Percentiles rank a stretch among this genome's conserved stretches.
These are phyloP conservation scores for Eucidaris tribuloides DNA, from an alignment of 35 echinoderm and acorn worm genomes.

Conservation along the genomic window DNA sequence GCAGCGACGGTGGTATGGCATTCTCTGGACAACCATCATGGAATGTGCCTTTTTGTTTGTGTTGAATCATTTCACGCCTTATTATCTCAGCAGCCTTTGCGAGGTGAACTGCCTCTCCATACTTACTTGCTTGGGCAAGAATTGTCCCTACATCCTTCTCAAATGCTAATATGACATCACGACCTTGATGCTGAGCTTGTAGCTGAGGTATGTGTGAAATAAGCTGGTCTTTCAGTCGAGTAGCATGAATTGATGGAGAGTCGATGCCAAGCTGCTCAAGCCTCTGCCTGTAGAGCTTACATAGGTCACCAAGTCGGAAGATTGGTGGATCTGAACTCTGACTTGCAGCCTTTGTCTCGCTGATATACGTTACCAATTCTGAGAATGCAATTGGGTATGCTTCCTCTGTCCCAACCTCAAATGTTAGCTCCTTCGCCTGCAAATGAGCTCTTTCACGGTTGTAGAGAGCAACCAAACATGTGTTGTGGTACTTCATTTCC, in stretches of 20 bases:
- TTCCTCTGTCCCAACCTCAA: not conserved
- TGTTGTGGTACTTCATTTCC: not conserved
- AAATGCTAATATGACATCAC: conserved; percentile 45
- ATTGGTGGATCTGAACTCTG: conserved; percentile 32
- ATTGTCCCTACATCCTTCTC: conserved; percentile 44
- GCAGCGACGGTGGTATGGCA: conserved; percentile 7
- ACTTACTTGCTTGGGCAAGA: conserved; percentile 27
- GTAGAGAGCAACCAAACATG: conserved; percentile 24
- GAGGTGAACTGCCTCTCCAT: conserved; percentile 41
- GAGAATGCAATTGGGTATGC: conserved; percentile 30
- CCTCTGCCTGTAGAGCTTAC: conserved; percentile 47
- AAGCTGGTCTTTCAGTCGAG: conserved; percentile 58
- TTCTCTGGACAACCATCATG: not conserved
- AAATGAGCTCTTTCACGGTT: conserved; percentile 18
- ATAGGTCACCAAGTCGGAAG: conserved; percentile 46
- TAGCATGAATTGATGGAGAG: conserved; percentile 40
- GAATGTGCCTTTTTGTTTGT: not conserved
- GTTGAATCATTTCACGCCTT: conserved; percentile 32
- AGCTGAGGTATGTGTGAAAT: conserved; percentile 52
- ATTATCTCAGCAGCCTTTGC: conserved; percentile 26
- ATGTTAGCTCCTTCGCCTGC: not conserved
- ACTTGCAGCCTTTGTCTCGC: conserved; percentile 16
- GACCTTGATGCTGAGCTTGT: conserved; percentile 42
- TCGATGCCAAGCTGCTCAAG: conserved; percentile 64
- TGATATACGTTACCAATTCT: conserved; percentile 40